phyloP scores from a whole-genome alignment of 2,113 vertebrate genomes.

The Odobenus rosmarus region DNA sequence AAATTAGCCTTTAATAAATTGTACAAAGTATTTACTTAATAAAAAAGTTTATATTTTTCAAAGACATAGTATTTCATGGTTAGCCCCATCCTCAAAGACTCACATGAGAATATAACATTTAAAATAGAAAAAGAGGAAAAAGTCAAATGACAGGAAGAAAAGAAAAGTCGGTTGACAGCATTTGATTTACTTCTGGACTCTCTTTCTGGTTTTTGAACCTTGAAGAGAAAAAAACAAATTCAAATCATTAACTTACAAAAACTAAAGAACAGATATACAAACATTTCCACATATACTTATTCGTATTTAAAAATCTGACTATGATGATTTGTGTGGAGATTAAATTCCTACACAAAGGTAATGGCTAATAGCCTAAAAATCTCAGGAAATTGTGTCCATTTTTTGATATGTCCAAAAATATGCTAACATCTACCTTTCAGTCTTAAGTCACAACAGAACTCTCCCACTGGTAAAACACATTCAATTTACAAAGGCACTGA shows the following conservation, averaged over 20 bases:
- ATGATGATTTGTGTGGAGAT: not conserved
- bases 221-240: constrained; percentile 68
- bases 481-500: not conserved
- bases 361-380: not conserved
- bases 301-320: not conserved
- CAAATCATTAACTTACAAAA: constrained; percentile 39
- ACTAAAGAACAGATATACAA: constrained; percentile 5
- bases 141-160: constrained; percentile 56
- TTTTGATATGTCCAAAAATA: not conserved
- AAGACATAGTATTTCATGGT: constrained; percentile 57
- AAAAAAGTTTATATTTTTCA: constrained; percentile 77
- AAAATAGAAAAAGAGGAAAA: constrained; percentile 61
- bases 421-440: not conserved
- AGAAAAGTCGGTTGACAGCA: constrained; percentile 47
- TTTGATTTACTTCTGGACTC: constrained; percentile 80
- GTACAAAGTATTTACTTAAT: constrained; percentile 71
- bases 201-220: constrained; percentile 81
- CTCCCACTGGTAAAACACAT: not conserved
- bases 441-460: not conserved
- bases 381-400: not conserved
- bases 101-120: constrained; percentile 60
- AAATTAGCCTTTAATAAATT: constrained; percentile 62
- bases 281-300: not conserved
- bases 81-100: constrained; percentile 8
- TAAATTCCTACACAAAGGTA: not conserved